Evolutionary conservation across 2,113 vertebrate genomes (phyloP), one percentile per base, ranked within the genome.

Genomic region (Takifugu flavidus): DNA sequence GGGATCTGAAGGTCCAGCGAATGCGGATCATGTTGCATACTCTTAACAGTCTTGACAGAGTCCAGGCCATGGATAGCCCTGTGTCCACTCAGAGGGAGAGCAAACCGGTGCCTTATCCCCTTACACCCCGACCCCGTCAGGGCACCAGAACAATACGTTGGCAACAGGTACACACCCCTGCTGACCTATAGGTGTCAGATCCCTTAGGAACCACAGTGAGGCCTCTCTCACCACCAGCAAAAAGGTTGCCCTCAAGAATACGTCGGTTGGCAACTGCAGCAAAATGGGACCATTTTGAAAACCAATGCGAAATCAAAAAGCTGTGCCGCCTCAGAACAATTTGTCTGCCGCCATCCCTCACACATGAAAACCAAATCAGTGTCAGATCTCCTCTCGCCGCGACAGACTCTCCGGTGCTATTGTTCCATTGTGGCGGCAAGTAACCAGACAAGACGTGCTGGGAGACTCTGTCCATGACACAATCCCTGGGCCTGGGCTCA

Each of bases 21-120:
- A 79, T 72, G 70, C 55, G 65, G 87, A 88, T 91, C 82, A 66
- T 77, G 84, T 92, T 89, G 84, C 89, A 82, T 79, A 74, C 90
- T 87, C 79, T 88, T 86, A 78, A 80, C 87, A 77, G 82, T 56
- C 53, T 61, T 79, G 42, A 53, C 60, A 66, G 65, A 71, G 62
- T 47, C 59, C 52, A 49, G 77, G 85, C 72, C 71, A 85, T 88
- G 86, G 81, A 84, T 81, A 83, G 72, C 77, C 68, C 45, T 51
- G 67, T 68, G 78, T 89, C 84, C 82, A 88, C 87, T 87, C 83
- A 77, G 82, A 89, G 87, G 80, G 82, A 88, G 84, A 82, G 81
- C 76, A 69, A 78, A 73, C 78, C 80, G 76, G 80, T 82, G 82
- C 82, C 87, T 88, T 86, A 89, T 90, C 86, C 84, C 71, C 74